Percentiles rank a stretch among this genome's conserved stretches.
These are phyloP conservation scores for Dendroctonus valens DNA, from an alignment of 1,140 invertebrate species.

Conservation along the genomic window DNA sequence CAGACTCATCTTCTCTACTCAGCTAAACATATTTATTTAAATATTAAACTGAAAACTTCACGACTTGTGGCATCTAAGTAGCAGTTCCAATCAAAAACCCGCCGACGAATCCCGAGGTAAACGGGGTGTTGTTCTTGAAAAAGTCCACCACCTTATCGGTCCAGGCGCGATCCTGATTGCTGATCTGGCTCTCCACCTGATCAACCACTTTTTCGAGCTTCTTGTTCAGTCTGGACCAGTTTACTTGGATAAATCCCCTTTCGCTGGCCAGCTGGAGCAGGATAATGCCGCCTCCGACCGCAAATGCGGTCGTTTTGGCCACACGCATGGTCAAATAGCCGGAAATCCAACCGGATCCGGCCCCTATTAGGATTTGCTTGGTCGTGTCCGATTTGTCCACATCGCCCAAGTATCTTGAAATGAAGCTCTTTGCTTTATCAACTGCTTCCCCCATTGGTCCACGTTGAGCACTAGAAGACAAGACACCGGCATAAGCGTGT, in stretches of 20 bases:
- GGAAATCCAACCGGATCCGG: slow-evolving; percentile 84
- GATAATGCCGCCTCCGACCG: slow-evolving; percentile 84
- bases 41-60: too few species aligned
- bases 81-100: slow-evolving; percentile 69
- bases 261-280: slow-evolving; percentile 87
- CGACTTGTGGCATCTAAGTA: not conserved
- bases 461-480: too few species aligned
- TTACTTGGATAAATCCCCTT: slow-evolving; percentile 88
- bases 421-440: slow-evolving; percentile 44
- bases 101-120: slow-evolving; percentile 79
- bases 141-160: slow-evolving; percentile 78
- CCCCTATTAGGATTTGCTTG: slow-evolving; percentile 84
- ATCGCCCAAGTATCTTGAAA: slow-evolving; percentile 73
- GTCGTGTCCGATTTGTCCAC: slow-evolving; percentile 79
- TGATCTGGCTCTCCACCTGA: slow-evolving; percentile 73
- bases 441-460: slow-evolving; percentile 31
- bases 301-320: slow-evolving; percentile 85
- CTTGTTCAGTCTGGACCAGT: slow-evolving; percentile 84
- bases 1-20: too few species aligned
- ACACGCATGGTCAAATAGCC: slow-evolving; percentile 90
- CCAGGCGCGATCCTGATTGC: slow-evolving; percentile 52
- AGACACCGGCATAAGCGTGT: too few species aligned
- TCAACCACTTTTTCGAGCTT: slow-evolving; percentile 79
- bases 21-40: too few species aligned
- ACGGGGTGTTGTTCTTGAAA: slow-evolving; percentile 72